Evolutionary conservation across 35 echinoderm and acorn worm species (phyloP).

Genomic region (Amphiura filiformis): DNA sequence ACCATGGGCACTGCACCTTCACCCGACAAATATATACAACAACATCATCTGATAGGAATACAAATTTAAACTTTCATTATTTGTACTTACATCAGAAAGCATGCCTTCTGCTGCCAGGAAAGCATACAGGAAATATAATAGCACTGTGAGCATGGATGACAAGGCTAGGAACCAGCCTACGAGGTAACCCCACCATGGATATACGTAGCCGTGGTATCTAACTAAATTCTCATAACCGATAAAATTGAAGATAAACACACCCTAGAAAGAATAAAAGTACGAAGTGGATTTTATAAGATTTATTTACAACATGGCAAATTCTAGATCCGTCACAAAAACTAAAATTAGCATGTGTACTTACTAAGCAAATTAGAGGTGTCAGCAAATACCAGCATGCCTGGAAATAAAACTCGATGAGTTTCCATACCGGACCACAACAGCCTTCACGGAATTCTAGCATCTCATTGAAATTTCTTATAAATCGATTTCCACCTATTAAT

Average conservation of each 20-base stretch:
- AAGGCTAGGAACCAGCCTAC: constrained; percentile 66
- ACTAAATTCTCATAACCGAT: constrained; percentile 57
- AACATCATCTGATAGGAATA: too few relatives aligned
- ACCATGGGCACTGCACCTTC: too few relatives aligned
- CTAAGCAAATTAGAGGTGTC: constrained; percentile 66
- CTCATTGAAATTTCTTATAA: constrained; percentile 53
- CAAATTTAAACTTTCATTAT: too few relatives aligned
- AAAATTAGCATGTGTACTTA: constrained; percentile 21
- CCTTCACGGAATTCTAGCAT: constrained; percentile 53
- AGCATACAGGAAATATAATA: too few relatives aligned
- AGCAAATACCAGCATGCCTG: constrained; percentile 55
- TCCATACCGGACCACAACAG: neutral
- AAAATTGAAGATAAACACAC: constrained; percentile 72
- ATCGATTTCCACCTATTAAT: constrained; percentile 51
- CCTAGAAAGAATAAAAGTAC: constrained; percentile 50
- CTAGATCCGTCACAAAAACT: neutral
- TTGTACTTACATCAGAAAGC: too few relatives aligned
- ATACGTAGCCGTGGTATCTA: too few relatives aligned
- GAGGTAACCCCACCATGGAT: constrained; percentile 71
- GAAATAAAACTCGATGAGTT: constrained; percentile 35
- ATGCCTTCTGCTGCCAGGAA: too few relatives aligned
- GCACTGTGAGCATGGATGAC: constrained; percentile 60
- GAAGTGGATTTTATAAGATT: neutral
- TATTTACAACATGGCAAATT: neutral
- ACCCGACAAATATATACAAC: too few relatives aligned